Base-by-base conservation (phyloP, 2,797 vertebrate genomes). In the Sardinella longiceps region DNA sequence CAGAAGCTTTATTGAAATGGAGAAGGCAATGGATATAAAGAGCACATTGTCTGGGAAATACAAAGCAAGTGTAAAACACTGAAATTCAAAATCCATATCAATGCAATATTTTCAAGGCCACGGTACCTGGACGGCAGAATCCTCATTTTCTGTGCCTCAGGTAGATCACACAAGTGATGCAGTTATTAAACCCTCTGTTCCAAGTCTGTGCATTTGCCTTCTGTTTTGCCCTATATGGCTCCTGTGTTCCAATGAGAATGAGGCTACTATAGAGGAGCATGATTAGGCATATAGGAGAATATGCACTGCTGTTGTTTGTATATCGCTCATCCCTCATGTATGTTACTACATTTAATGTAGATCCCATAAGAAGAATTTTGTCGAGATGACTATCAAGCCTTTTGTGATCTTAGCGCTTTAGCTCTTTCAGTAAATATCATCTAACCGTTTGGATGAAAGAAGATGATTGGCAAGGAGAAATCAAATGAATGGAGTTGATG, bases 401-500 rank as follows among this genome's bases (percentile, higher is more conserved):
- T 74, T 74, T 23, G 70, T 77, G 18, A 77, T 77, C 28, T 77
- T 18, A 6, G 37, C 20, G 18, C 18, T n/a, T 77, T 18, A 7
- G 37, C 37, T 77, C 18, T 11, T 70, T 23, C 37, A 39, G 70
- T 39, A 43, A 33, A 77, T 23, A 77, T 39, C 37, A 9, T 77
- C 6, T 39, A n/a, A 77, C 39, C 43, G 33, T 18, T 39, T 77
- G 37, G 18, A 39, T 74, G 33, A 74, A 74, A 74, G 30, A 33
- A 15, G 66, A 39, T 77, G 70, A 77, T 77, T 77, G 70, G 39
- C 33, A 77, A 43, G 23, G 33, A 33, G 30, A 43, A 9, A 43
- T 23, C 9, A 77, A 77, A 43, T 43, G 37, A 77, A 77, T 77
- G 33, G 70, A 43, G 33, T 77, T 77, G 70, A 77, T 77, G 70